Percentiles rank a stretch among this genome's conserved stretches.
Conservation (phyloP, 2,888 invertebrate species). For the Latrodectus hesperus region DNA sequence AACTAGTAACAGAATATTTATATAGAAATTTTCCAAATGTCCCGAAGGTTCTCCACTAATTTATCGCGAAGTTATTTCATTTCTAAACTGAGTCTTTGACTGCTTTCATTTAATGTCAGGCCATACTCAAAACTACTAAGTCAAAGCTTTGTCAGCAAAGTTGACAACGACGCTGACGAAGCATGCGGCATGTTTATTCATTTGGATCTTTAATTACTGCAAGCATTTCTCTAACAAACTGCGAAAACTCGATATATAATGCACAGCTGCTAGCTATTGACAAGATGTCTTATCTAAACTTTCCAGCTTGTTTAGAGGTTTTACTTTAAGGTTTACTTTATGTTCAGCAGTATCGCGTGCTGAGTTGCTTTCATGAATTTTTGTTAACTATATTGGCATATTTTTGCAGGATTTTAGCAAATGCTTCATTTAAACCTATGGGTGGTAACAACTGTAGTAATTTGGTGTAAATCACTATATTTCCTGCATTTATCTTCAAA, state of each 20-base stretch:
- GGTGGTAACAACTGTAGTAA: too few relatives aligned
- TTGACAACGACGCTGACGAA: neutral
- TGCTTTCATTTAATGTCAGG: slow-evolving; percentile 7
- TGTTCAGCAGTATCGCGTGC: too few relatives aligned
- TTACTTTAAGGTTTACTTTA: neutral
- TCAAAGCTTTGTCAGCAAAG: neutral
- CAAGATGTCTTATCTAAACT: slow-evolving; percentile 2
- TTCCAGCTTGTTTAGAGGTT: neutral
- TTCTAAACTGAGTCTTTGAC: neutral
- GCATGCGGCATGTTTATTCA: slow-evolving; percentile 18
- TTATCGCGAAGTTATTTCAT: neutral
- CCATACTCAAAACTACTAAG: neutral
- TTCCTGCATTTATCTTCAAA: too few relatives aligned
- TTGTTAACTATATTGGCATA: too few relatives aligned
- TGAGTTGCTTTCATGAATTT: too few relatives aligned
- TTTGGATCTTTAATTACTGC: slow-evolving; percentile 23
- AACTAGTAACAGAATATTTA: too few relatives aligned
- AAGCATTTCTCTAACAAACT: slow-evolving; percentile 11
- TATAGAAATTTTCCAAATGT: too few relatives aligned
- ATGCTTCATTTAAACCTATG: too few relatives aligned
- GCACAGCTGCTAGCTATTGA: neutral
- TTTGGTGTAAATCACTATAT: too few relatives aligned
- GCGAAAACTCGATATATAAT: slow-evolving; percentile 4
- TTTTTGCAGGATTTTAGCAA: too few relatives aligned
- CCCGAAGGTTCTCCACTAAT: neutral